Evolutionary conservation across 2,113 vertebrate species (phyloP).

Genomic region (Muntiacus muntjak): DNA sequence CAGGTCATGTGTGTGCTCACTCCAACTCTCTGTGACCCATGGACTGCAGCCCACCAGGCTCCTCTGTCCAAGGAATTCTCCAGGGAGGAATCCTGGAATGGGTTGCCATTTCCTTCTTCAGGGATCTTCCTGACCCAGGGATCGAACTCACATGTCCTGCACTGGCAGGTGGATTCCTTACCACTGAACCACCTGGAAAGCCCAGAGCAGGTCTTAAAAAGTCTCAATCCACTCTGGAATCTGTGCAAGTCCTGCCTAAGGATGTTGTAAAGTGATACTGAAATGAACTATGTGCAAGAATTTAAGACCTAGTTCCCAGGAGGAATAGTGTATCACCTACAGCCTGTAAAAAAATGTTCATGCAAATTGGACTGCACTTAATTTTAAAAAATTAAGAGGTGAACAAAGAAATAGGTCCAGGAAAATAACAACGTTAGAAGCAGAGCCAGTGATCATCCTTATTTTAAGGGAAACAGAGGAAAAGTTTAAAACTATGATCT

Average conservation of each 20-base stretch:
- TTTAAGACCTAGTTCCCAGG: neutral
- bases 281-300: neutral
- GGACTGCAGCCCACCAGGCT: neutral
- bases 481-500: neutral
- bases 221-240: neutral
- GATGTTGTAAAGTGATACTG: fast-evolving
- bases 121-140: neutral
- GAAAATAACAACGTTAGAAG: neutral
- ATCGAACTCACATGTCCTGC: neutral
- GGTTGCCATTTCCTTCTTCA: neutral
- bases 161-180: neutral
- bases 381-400: neutral
- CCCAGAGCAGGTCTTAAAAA: neutral
- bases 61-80: neutral
- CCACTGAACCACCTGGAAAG: neutral
- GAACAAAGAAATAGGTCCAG: neutral
- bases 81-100: neutral
- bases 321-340: neutral
- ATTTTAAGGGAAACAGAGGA: neutral
- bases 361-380: neutral
- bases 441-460: neutral
- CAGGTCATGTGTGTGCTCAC: neutral
- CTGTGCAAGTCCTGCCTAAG: neutral
- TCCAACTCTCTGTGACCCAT: neutral
- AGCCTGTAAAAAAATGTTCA: neutral